Evolutionary conservation across 2,797 vertebrate species (phyloP), one percentile per base, ranked within the genome.

Genomic region (Mareca strepera): DNA sequence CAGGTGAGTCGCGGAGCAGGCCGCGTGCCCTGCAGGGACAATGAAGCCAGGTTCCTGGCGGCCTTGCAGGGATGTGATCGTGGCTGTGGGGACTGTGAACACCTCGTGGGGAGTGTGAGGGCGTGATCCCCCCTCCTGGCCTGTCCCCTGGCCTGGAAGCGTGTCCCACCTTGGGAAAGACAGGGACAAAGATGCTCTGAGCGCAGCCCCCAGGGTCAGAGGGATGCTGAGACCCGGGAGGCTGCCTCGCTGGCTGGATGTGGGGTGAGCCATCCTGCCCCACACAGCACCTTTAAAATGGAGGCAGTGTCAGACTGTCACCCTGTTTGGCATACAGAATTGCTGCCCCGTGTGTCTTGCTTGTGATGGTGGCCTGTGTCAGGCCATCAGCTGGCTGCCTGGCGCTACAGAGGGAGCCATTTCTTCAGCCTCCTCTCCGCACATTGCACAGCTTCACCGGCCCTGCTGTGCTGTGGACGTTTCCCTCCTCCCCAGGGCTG

Each of bases 1-100:
- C 17, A 28, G 85, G 62, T 53, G 52, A 82, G 82, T 70, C 5
- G 1, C 1, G 0, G 46, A 55, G 63, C 44, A 87, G 66, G 63
- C 69, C 2, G 0, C 0, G 0, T 80, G 39, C 31, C 33, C 59
- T 1, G 0, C 50, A 59, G 64, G 25, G 7, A 58, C 33, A 2
- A 1, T 9, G 52, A 29, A n/a, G 56, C 50, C 73, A 28, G 52
- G 28, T 41, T 56, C 46, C 7, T 56, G 25, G 50, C 66, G 83
- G 74, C 81, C 63, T 81, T 33, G 37, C 35, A 50, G 80, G 86
- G 62, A 25, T 17, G 21, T 31, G 22, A 18, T 35, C 33, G 9
- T 41, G 73, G 11, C 39, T 86, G 35, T 7, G 6, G 17, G 72
- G 41, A 90, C 22, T 4, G 2, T 26, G 18, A 48, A 39, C 11